phyloP scores from a whole-genome alignment of 64 coral and sea anemone species.

The Montipora efflorescens region DNA sequence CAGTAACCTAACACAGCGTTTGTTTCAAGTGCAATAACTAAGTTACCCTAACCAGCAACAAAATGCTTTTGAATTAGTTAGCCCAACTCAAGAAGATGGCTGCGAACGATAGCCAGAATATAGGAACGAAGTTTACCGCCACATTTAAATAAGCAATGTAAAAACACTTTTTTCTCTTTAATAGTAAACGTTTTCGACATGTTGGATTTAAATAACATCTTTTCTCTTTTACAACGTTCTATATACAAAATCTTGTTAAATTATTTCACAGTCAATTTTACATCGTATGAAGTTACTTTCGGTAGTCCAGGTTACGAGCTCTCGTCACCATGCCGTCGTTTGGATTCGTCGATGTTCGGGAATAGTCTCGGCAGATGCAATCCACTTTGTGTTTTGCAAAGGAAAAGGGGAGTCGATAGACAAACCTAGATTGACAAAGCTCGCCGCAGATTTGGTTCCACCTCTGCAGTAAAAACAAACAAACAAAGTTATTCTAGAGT shows the following conservation, averaged over 20 bases:
- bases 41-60: too few species aligned
- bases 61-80: too few species aligned
- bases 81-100: background rate
- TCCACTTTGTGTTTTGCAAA: slow-evolving; percentile 27
- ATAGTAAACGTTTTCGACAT: background rate
- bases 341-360: slow-evolving; percentile 27
- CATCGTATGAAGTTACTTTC: background rate
- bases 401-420: slow-evolving; percentile 91
- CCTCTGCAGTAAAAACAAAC: slow-evolving; percentile 54
- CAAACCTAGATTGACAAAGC: slow-evolving; percentile 92
- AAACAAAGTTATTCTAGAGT: too few species aligned
- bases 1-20: too few species aligned
- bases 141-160: background rate
- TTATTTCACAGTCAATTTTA: background rate
- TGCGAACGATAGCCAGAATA: background rate
- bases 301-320: background rate
- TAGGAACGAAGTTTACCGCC: background rate
- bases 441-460: slow-evolving; percentile 84
- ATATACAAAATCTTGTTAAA: background rate
- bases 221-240: background rate
- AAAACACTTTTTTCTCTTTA: slow-evolving; percentile 10
- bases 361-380: slow-evolving; percentile 28
- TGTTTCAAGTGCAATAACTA: background rate
- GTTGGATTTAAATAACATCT: background rate
- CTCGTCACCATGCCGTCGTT: slow-evolving; percentile 36